phyloP scores from a whole-genome alignment of 1,140 invertebrate genomes.

The Drosophila ficusphila region DNA sequence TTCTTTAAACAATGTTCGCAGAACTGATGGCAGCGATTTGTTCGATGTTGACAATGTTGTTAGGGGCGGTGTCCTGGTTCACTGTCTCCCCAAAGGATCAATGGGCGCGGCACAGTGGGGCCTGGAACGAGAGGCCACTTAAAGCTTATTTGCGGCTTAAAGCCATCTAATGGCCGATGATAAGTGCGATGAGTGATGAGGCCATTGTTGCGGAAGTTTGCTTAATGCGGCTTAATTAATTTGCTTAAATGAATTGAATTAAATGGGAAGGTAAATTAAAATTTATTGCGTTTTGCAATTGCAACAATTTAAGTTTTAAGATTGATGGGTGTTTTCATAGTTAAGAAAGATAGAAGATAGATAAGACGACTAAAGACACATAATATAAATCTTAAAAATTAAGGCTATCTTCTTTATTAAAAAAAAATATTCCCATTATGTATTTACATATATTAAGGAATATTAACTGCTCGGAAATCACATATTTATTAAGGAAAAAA shows the following conservation, averaged over 20 bases:
- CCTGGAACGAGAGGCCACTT: conserved; percentile 25
- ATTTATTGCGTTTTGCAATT: conserved; percentile 5
- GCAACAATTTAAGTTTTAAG: not conserved
- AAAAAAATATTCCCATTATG: no score
- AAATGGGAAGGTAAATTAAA: conserved; percentile 15
- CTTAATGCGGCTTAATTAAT: conserved; percentile 27
- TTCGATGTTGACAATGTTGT: conserved; percentile 59
- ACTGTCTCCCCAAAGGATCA: not conserved
- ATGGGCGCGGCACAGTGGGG: not conserved
- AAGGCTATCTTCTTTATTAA: no score
- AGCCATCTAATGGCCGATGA: conserved; percentile 32
- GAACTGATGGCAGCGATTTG: conserved; percentile 77
- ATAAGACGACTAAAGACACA: no score
- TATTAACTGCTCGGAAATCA: no score
- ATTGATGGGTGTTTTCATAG: not conserved
- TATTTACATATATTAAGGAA: no score
- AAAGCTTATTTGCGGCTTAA: conserved; percentile 38
- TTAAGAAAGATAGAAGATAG: no score
- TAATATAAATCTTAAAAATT: no score
- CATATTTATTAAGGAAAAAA: no score
- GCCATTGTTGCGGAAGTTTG: conserved; percentile 14
- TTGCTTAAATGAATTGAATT: conserved; percentile 25
- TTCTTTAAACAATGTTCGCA: conserved; percentile 72
- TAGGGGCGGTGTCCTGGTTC: not conserved
- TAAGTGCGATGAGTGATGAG: conserved; percentile 28